Evolutionary conservation across 1,140 invertebrate genomes (phyloP).

Genomic region (Drosophila littoralis): DNA sequence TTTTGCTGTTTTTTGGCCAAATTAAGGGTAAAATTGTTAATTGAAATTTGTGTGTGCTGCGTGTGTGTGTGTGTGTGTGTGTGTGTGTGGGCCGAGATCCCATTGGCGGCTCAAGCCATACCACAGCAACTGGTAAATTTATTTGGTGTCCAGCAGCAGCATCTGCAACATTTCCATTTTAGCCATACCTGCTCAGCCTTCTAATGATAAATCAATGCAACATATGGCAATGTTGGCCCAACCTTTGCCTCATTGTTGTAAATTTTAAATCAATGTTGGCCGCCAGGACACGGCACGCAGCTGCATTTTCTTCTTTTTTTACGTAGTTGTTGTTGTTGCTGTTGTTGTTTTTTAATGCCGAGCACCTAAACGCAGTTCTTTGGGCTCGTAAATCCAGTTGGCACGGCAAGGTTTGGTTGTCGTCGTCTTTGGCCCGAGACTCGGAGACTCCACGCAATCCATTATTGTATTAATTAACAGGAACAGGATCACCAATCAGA

Average conservation of each 20-base stretch:
- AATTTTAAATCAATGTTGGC: conserved; percentile 79
- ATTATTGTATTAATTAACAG: conserved; percentile 85
- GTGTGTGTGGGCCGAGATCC: neutral
- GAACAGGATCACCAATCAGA: conserved; percentile 85
- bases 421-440: conserved; percentile 41
- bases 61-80: conserved; percentile 6
- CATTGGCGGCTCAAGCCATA: conserved; percentile 4
- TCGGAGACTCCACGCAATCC: conserved; percentile 68
- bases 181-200: conserved; percentile 38
- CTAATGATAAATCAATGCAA: conserved; percentile 81
- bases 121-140: conserved; percentile 36
- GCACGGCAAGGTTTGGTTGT: conserved; percentile 20
- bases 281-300: conserved; percentile 15
- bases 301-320: conserved; percentile 36
- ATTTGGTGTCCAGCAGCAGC: conserved; percentile 47
- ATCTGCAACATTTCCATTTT: conserved; percentile 67
- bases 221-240: conserved; percentile 68
- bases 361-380: conserved; percentile 47
- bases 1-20: conserved; percentile 61
- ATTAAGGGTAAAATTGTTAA: conserved; percentile 82
- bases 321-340: conserved; percentile 4
- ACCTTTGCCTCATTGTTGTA: conserved; percentile 74
- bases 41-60: conserved; percentile 75
- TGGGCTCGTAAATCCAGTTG: conserved; percentile 51
- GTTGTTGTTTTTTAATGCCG: conserved; percentile 24